These are phyloP conservation scores for Sesia bembeciformis DNA, from an alignment of 2,888 invertebrate species.

Conservation along the genomic window DNA sequence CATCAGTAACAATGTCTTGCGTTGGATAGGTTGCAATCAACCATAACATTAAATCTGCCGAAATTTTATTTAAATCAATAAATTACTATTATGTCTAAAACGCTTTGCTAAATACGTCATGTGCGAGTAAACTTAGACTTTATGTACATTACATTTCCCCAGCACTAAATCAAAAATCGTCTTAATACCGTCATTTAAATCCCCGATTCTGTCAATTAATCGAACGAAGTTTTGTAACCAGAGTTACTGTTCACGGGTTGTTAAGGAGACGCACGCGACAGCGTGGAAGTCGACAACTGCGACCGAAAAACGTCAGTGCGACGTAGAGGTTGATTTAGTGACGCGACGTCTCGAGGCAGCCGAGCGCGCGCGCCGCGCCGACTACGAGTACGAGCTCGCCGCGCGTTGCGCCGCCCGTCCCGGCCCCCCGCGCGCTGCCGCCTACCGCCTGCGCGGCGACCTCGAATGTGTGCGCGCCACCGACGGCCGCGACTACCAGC, in stretches of 20 bases:
- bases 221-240: no score
- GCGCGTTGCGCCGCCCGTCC: slow-evolving; percentile 3
- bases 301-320: slow-evolving; percentile 2
- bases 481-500: slow-evolving; percentile 23
- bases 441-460: slow-evolving; percentile 14
- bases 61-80: no score
- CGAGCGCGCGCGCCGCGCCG: slow-evolving; percentile 15
- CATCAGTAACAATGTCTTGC: no score
- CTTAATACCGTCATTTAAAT: no score
- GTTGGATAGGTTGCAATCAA: no score
- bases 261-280: background rate
- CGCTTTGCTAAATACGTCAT: no score
- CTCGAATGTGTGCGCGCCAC: slow-evolving; percentile 25
- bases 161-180: no score
- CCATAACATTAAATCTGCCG: no score
- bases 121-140: no score
- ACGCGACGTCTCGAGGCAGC: slow-evolving; percentile 13
- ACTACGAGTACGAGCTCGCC: slow-evolving; percentile 21
- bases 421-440: slow-evolving; percentile 6
- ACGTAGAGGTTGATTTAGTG: background rate
- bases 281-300: slow-evolving; percentile 1
- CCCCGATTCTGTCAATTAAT: no score
- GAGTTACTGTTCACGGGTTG: background rate
- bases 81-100: no score
- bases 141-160: no score